Evolutionary conservation across 1,140 invertebrate genomes (phyloP).

Genomic region (Heliconius hermathena): DNA sequence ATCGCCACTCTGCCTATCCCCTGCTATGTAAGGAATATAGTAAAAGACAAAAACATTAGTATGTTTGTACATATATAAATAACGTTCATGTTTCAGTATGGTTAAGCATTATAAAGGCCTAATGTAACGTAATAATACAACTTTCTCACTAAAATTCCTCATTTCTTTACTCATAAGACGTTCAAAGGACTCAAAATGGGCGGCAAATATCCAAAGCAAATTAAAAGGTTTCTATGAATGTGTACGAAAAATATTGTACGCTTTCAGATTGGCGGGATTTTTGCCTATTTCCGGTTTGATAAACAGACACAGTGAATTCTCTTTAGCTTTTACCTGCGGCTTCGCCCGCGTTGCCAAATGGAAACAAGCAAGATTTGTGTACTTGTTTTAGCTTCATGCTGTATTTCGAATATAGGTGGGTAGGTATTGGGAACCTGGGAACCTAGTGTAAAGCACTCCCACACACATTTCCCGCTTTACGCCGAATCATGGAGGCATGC

Average conservation of each 20-base stretch:
- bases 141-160: not conserved
- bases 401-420: no score
- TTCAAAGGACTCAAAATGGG: slow-evolving; percentile 19
- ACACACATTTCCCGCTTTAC: no score
- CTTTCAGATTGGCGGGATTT: slow-evolving; percentile 14
- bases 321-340: not conserved
- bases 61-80: not conserved
- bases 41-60: not conserved
- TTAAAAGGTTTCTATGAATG: slow-evolving; percentile 28
- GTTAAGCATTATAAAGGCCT: not conserved
- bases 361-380: no score
- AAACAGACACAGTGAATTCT: not conserved
- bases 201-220: not conserved
- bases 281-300: slow-evolving; percentile 26
- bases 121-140: slow-evolving; percentile 10
- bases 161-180: slow-evolving; percentile 1
- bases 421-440: no score
- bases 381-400: no score
- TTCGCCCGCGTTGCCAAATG: no score
- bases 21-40: no score
- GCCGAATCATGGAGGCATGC: no score
- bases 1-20: no score
- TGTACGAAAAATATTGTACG: slow-evolving; percentile 22
- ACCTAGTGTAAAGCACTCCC: no score
- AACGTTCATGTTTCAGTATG: not conserved